Evolutionary conservation across 92 coral and sea anemone species (phyloP).

Genomic region (Desmophyllum pertusum): DNA sequence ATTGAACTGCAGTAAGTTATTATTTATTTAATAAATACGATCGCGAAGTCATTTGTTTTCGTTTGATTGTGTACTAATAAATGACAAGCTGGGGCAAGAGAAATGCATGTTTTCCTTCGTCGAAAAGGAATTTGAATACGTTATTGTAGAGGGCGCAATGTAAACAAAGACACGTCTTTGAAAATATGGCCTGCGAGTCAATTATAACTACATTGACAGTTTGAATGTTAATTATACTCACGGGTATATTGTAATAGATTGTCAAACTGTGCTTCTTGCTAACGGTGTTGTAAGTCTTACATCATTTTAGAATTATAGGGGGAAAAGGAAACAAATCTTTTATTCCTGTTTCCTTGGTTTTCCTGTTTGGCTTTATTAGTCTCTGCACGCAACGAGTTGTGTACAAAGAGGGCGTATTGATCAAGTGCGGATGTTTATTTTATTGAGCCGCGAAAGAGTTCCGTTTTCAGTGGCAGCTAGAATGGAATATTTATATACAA

Average conservation of each 20-base stretch:
- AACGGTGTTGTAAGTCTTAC: not conserved
- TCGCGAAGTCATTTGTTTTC: not conserved
- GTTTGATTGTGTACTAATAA: slow-evolving; percentile 6
- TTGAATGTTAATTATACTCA: not conserved
- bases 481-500: not conserved
- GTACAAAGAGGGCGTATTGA: not conserved
- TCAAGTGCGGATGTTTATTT: slow-evolving; percentile 38
- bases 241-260: not conserved
- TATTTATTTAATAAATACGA: slow-evolving; percentile 21
- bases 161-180: slow-evolving; percentile 9
- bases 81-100: not conserved
- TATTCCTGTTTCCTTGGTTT: not conserved
- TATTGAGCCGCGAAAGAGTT: not conserved
- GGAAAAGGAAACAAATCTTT: not conserved
- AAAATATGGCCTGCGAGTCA: slow-evolving; percentile 3
- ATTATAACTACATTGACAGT: not conserved
- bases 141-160: not conserved
- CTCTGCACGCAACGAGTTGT: not conserved
- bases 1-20: not conserved
- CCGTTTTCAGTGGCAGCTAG: slow-evolving; percentile 3
- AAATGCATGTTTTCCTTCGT: not conserved
- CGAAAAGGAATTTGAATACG: not conserved
- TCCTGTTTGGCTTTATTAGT: not conserved
- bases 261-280: not conserved
- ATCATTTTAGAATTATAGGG: not conserved